phyloP scores from a whole-genome alignment of 2,888 invertebrate species.

The Stenchaetothrips biformis region DNA sequence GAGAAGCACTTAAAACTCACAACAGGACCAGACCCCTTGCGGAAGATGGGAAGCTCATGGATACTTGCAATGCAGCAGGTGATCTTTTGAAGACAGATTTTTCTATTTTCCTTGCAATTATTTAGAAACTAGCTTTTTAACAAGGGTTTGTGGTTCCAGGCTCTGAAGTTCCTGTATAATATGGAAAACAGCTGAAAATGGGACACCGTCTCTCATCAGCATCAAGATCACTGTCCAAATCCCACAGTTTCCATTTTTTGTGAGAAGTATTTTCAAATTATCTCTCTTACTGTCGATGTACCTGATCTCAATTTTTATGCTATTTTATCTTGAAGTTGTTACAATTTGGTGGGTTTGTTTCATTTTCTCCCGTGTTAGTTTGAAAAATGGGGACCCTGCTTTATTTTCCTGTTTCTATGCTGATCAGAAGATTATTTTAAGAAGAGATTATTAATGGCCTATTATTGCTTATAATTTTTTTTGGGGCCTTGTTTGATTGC shows the following conservation, averaged over 20 bases:
- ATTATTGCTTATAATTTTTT: too few relatives aligned
- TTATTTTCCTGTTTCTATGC: too few relatives aligned
- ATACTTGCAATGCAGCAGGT: slow-evolving; percentile 37
- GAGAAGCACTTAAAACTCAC: slow-evolving; percentile 34
- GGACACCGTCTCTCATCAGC: background rate
- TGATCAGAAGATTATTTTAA: too few relatives aligned
- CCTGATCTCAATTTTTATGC: background rate
- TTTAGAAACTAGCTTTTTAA: too few relatives aligned
- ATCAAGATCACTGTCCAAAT: background rate
- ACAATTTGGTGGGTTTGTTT: too few relatives aligned
- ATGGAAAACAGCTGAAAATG: background rate
- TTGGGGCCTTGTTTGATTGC: too few relatives aligned
- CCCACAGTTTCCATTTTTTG: background rate
- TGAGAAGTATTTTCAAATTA: background rate
- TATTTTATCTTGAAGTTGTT: too few relatives aligned
- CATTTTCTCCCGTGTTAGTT: too few relatives aligned
- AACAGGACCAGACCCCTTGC: slow-evolving; percentile 34
- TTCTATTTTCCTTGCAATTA: background rate
- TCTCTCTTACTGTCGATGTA: background rate
- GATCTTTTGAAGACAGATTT: background rate
- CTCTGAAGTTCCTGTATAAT: background rate
- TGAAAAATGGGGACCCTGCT: too few relatives aligned
- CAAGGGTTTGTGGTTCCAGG: background rate
- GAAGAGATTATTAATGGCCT: too few relatives aligned
- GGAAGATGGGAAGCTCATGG: slow-evolving; percentile 36